Percentiles rank a stretch among this genome's conserved stretches.
Conservation (phyloP, 2,113 vertebrate species). For the Isichthys henryi region DNA sequence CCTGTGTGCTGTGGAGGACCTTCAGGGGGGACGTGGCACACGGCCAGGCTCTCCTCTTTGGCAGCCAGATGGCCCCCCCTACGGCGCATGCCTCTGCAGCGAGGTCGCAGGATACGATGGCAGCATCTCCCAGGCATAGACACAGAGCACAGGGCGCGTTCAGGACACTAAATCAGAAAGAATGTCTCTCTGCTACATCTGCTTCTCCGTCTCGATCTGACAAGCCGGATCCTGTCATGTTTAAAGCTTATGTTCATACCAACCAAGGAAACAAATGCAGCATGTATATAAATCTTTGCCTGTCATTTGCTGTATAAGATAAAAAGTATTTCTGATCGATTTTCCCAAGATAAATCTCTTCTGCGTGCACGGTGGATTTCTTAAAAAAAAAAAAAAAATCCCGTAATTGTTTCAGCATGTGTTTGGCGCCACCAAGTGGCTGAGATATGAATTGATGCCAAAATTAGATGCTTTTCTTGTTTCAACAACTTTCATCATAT, state of each 20-base stretch:
- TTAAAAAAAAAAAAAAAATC: background rate
- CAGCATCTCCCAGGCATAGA: background rate
- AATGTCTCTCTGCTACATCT: background rate
- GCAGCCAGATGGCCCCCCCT: background rate
- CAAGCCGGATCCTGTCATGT: background rate
- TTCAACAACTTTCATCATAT: constrained; percentile 6
- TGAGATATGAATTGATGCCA: background rate
- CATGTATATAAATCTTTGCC: background rate
- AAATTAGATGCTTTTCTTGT: background rate
- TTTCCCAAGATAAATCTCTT: background rate
- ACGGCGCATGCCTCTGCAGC: background rate
- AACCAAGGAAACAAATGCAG: background rate
- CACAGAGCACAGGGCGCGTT: background rate
- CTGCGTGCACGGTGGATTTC: background rate
- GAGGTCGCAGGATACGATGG: background rate
- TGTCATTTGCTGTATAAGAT: background rate
- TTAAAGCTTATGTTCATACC: background rate
- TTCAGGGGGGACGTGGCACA: background rate
- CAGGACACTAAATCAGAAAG: background rate
- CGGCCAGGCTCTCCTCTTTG: background rate
- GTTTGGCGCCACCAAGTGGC: background rate
- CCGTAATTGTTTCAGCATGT: background rate
- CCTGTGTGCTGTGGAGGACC: background rate
- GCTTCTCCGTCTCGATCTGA: too few species aligned
- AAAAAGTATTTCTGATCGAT: background rate